Base-by-base conservation (phyloP, 2,797 vertebrate species). In the Anabas testudineus region DNA sequence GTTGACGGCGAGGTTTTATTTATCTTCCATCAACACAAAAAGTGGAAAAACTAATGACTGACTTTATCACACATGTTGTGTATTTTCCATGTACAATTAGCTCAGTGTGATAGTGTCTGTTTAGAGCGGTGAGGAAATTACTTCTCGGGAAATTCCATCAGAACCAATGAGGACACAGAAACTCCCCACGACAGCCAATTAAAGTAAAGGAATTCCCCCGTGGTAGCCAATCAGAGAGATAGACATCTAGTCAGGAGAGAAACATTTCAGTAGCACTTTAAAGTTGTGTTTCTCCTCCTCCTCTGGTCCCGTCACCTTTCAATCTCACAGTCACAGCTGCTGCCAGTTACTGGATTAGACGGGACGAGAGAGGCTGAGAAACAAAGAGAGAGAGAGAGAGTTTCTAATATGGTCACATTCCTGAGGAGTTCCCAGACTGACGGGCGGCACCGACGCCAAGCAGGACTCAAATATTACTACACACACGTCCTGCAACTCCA, bases 251-350 rank as follows among this genome's bases (percentile, higher is more conserved):
- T 42, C 57, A 24, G 60, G 36, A 34, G 18, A 21, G 4, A 54
- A 63, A 64, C 54, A 18, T 49, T n/a, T 43, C 53, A 43, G 32
- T 12, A 18, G 46, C 37, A 53, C 55, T 73, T 67, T 55, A 52
- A 46, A 51, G 28, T 59, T 30, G 19, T 30, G 7, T 30, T 6
- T 8, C 18, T 59, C 13, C 51, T 26, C 21, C 7, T 10, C 34
- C 10, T 42, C 43, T 36, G 45, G 53, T 51, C 19, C 55, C 1
- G 5, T 52, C 74, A 63, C 49, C 63, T 57, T 47, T 51, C 67
- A 52, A 8, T 47, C 58, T 49, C 41, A 47, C 39, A 67, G 65
- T 71, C 79, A 10, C 78, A 76, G 83, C 76, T 71, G 80, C 80
- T 28, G 59, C 63, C 51, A 79, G 74, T 80, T 76, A 83, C 58